Evolutionary conservation across 2,797 vertebrate species (phyloP), one percentile per base, ranked within the genome.

Genomic region (Halcyon smyrnensis): DNA sequence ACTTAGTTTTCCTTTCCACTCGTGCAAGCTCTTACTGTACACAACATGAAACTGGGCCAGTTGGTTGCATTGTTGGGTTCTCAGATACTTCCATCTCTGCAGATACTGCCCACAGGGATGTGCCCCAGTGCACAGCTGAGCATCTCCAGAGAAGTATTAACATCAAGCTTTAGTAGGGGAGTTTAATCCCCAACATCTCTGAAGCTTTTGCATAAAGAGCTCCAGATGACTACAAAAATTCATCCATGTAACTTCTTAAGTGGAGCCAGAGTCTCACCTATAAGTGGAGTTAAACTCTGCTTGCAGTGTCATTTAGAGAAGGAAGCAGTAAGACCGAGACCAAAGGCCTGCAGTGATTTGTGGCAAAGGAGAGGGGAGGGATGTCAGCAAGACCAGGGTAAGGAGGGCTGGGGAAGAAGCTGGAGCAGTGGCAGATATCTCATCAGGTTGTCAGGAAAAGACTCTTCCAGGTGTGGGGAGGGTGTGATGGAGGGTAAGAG

Each of bases 381-480:
- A 32, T 37, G 28, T 23, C 25, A 7, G 32, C 30, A 56, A 30
- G 28, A 68, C 18, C 2, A 9, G 41, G 21, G 8, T 21, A 39
- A 46, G 32, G 25, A 56, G 34, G 17, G n/a, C 36, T 65, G 41
- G 19, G 37, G 53, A 53, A 30, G 39, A 60, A 20, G 32, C 36
- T 62, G 65, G 46, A 45, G 46, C 23, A 45, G 50, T 0, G 0
- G 36, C 32, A 62, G 24, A 9, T 34, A 6, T 32, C 24, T 64
- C 0, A 0, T 21, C 39, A 75, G 25, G 18, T 30, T 41, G 50
- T 39, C 34, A 56, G 67, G 36, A 45, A 41, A 48, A 73, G 21
- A 11, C 30, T 71, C 3, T 48, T 69, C 8, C 50, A 69, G 14
- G 45, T 7, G 11, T 20, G 14, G 30, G 34, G 48, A 63, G 70